Percentiles rank a stretch among this genome's conserved stretches.
Evolutionary conservation across 2,797 vertebrate genomes (phyloP).

Genomic region (Falco biarmicus): DNA sequence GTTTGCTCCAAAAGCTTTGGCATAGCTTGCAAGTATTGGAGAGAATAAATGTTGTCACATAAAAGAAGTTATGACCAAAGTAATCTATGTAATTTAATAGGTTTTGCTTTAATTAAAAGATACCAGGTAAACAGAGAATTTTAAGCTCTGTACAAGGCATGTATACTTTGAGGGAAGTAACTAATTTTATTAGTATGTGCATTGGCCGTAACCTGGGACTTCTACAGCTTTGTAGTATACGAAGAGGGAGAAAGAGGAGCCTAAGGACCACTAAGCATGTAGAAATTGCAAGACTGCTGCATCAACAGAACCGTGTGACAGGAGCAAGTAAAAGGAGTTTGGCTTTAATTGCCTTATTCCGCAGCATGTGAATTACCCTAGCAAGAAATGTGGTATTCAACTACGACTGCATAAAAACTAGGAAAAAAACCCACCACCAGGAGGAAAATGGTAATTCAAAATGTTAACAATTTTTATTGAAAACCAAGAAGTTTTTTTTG

Average conservation of each 20-base stretch:
- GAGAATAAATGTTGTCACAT: neutral
- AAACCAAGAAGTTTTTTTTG: neutral
- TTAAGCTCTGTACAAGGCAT: neutral
- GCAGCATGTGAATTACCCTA: neutral
- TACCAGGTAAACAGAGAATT: neutral
- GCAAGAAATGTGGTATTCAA: neutral
- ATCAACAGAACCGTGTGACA: neutral
- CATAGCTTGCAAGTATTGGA: neutral
- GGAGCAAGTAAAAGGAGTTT: neutral
- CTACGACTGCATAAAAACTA: neutral
- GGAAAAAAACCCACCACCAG: neutral
- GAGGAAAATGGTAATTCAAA: neutral
- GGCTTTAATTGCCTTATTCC: neutral
- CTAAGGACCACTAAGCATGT: neutral
- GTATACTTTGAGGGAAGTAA: neutral
- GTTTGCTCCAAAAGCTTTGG: neutral
- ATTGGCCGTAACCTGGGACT: neutral
- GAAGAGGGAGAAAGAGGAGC: neutral
- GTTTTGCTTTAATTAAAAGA: neutral
- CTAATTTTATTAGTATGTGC: accelerated
- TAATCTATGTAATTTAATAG: neutral
- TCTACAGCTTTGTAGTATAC: neutral
- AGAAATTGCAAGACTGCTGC: neutral
- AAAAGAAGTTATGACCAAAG: neutral
- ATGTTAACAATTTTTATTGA: neutral